phyloP scores from a whole-genome alignment of 2,113 vertebrate genomes.

The Melanostigma gelatinosum region DNA sequence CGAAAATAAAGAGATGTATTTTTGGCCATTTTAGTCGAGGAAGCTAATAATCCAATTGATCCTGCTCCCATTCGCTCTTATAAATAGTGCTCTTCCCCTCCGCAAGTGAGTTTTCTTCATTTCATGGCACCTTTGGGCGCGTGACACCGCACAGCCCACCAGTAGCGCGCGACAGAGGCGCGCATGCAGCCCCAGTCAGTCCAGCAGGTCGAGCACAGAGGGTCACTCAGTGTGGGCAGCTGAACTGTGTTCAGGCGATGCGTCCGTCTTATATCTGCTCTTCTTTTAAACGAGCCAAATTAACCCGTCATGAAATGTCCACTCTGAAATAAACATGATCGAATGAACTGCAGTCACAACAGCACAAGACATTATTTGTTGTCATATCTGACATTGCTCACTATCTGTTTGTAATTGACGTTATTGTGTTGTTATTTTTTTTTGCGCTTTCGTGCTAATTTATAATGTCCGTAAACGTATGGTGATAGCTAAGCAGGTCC shows the following conservation, averaged over 20 bases:
- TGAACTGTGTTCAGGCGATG: neutral
- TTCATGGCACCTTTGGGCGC: conserved; percentile 73
- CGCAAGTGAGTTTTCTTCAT: conserved; percentile 68
- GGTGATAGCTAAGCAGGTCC: neutral
- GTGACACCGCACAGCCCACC: conserved; percentile 70
- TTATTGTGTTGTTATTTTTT: neutral
- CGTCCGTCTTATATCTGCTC: neutral
- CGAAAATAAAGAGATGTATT: conserved; percentile 90
- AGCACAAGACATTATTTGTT: neutral
- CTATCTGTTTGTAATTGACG: neutral
- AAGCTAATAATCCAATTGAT: conserved; percentile 40
- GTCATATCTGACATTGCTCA: neutral
- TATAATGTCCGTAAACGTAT: neutral
- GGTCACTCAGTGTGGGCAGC: neutral
- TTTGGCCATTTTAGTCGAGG: conserved; percentile 81
- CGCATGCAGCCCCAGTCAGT: conserved; percentile 12
- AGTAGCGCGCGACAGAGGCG: conserved; percentile 59
- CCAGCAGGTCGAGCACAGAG: conserved; percentile 7
- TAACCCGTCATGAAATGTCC: neutral
- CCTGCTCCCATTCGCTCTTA: conserved; percentile 62
- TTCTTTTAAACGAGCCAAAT: neutral
- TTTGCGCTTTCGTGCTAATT: neutral
- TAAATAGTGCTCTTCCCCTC: conserved; percentile 59
- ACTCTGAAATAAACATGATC: neutral
- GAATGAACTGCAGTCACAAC: neutral